Base-by-base conservation (phyloP, 2,797 vertebrate species). In the Parotocinclus haroldoi region DNA sequence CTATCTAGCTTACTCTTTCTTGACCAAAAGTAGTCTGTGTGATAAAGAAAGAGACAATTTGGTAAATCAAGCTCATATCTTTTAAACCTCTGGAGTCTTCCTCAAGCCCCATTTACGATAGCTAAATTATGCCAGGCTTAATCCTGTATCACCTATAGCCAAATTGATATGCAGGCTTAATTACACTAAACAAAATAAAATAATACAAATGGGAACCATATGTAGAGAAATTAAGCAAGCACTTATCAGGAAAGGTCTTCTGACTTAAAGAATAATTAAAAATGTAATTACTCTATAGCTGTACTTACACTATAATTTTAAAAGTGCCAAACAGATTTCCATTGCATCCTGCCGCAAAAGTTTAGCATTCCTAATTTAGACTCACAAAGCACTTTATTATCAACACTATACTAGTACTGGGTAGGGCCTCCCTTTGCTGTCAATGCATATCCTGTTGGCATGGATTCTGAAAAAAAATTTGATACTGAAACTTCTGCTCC, bases 281-380 rank as follows among this genome's bases (percentile, higher is more conserved):
- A 89, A 88, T 86, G 84, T 89, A 87, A 90, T 87, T 88, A 88
- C 84, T 83, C 81, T 80, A 74, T 68, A 75, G 71, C 80, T 81
- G 75, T n/a, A 76, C 50, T 44, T 80, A n/a, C n/a, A n/a, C n/a
- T n/a, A n/a, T n/a, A n/a, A n/a, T n/a, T n/a, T n/a, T n/a, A n/a
- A n/a, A n/a, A n/a, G n/a, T n/a, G n/a, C n/a, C n/a, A n/a, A n/a
- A n/a, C n/a, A n/a, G n/a, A n/a, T n/a, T n/a, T n/a, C n/a, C n/a
- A n/a, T n/a, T n/a, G n/a, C n/a, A n/a, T n/a, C n/a, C n/a, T n/a
- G n/a, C n/a, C n/a, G n/a, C n/a, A n/a, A n/a, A n/a, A n/a, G n/a
- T n/a, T n/a, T n/a, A n/a, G n/a, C n/a, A n/a, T n/a, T n/a, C n/a
- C n/a, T n/a, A n/a, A n/a, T n/a, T n/a, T n/a, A n/a, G n/a, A n/a